These are phyloP conservation scores for Aselliscus stoliczkanus DNA, from an alignment of 2,797 vertebrate species.

Conservation along the genomic window DNA sequence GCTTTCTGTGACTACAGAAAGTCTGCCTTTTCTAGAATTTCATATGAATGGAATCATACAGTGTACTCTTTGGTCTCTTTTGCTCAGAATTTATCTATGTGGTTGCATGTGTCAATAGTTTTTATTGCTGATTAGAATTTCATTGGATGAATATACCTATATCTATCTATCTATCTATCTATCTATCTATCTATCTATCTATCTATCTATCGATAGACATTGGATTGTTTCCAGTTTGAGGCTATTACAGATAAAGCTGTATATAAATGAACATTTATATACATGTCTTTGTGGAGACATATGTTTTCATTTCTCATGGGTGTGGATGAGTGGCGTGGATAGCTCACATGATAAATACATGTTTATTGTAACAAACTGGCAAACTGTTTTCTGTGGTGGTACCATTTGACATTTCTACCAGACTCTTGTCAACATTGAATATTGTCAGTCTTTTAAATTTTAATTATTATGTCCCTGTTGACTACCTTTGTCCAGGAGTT, in stretches of 20 bases:
- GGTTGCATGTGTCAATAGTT: background rate
- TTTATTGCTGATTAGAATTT: background rate
- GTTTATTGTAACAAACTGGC: background rate
- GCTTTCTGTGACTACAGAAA: background rate
- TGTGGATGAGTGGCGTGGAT: background rate
- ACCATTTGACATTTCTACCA: background rate
- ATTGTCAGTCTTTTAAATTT: background rate
- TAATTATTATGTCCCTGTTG: background rate
- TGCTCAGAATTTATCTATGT: background rate
- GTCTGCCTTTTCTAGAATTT: conserved; percentile 31
- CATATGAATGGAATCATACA: background rate
- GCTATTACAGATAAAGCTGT: background rate
- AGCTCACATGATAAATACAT: background rate
- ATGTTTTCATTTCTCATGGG: background rate
- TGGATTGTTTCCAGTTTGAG: background rate
- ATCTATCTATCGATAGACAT: background rate
- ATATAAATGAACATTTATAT: background rate
- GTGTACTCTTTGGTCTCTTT: background rate
- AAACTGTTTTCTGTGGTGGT: background rate
- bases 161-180: background rate
- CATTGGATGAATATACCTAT: background rate
- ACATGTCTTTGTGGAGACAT: background rate
- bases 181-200: too few species aligned
- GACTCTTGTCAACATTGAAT: background rate
- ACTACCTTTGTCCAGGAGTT: background rate